Conservation (phyloP, 1,140 invertebrate species). For the Agrypnia vestita region DNA sequence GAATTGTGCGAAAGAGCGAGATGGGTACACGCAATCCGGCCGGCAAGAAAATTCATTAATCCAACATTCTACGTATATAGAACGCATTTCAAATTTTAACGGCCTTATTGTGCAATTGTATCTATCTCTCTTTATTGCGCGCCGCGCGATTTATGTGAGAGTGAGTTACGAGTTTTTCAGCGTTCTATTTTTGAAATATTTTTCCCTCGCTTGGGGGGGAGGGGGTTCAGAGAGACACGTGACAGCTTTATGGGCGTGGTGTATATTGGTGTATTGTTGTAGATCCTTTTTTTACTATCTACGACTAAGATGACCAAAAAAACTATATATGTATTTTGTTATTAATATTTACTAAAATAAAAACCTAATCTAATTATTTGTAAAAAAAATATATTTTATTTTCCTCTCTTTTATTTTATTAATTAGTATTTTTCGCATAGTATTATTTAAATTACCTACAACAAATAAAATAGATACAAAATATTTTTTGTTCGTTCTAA, state of each 20-base stretch:
- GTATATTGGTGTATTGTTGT: slow-evolving; percentile 3
- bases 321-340: too few species aligned
- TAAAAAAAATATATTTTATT: too few species aligned
- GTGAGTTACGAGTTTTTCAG: slow-evolving; percentile 58
- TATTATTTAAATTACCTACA: too few species aligned
- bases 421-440: too few species aligned
- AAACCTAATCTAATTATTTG: too few species aligned
- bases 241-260: slow-evolving; percentile 61
- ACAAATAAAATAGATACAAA: too few species aligned
- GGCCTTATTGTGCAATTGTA: slow-evolving; percentile 42
- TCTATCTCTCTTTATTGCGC: slow-evolving; percentile 44
- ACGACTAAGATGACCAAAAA: too few species aligned
- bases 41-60: slow-evolving; percentile 48
- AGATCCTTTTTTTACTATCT: too few species aligned
- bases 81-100: slow-evolving; percentile 29
- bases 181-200: slow-evolving; percentile 58
- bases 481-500: too few species aligned
- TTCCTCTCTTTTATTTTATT: too few species aligned
- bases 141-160: slow-evolving; percentile 41
- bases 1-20: slow-evolving; percentile 73
- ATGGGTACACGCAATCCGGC: slow-evolving; percentile 61
- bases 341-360: too few species aligned
- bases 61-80: slow-evolving; percentile 19
- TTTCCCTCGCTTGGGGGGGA: slow-evolving; percentile 38
- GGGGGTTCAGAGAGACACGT: slow-evolving; percentile 51